Evolutionary conservation across 2,888 invertebrate genomes (phyloP).

Genomic region (Lepidonotus clava): DNA sequence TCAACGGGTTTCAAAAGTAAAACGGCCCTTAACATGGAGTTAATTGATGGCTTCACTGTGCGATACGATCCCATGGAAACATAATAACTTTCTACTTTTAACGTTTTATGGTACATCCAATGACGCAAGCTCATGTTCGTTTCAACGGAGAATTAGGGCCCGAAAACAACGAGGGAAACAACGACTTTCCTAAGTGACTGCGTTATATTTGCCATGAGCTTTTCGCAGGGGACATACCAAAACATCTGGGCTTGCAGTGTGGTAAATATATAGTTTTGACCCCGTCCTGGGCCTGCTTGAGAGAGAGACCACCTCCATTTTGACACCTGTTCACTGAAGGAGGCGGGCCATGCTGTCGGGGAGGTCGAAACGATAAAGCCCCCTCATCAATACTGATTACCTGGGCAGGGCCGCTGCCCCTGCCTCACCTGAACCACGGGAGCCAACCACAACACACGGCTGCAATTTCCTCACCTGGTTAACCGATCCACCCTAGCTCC

Average conservation of each 20-base stretch:
- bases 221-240: not conserved
- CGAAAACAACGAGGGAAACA: no score
- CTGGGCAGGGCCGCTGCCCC: not conserved
- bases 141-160: no score
- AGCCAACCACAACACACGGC: not conserved
- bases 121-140: no score
- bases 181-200: no score
- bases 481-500: no score
- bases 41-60: no score
- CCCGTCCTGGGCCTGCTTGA: not conserved
- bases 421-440: not conserved
- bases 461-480: not conserved
- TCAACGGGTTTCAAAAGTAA: no score
- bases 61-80: no score
- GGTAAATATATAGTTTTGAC: not conserved
- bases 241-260: not conserved
- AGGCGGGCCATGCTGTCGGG: not conserved
- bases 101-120: no score
- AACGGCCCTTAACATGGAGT: no score
- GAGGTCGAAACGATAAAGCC: not conserved
- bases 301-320: conserved; percentile 25
- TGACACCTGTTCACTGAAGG: not conserved
- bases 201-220: no score
- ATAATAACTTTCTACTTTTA: no score
- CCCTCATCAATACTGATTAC: conserved; percentile 13